Evolutionary conservation across 2,888 invertebrate genomes (phyloP).

Genomic region (Caenorhabditis afra): DNA sequence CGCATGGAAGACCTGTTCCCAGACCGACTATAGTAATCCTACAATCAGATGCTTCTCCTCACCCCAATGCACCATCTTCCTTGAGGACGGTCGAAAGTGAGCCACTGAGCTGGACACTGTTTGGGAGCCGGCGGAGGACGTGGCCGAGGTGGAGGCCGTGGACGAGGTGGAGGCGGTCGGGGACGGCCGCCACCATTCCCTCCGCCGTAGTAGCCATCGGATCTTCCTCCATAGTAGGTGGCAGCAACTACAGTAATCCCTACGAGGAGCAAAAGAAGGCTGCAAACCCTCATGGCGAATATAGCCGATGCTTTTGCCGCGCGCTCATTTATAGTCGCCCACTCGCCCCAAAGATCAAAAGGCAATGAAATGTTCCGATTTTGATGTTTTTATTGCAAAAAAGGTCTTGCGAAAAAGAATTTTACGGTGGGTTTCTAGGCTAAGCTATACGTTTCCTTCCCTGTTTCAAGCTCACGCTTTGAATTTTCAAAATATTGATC

Average conservation of each 20-base stretch:
- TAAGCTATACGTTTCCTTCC: no score
- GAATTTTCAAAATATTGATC: no score
- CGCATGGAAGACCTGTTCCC: not conserved
- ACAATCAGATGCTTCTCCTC: not conserved
- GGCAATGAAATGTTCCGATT: no score
- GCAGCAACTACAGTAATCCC: conserved; percentile 5
- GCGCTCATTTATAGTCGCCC: no score
- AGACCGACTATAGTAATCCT: not conserved
- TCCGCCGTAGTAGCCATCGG: not conserved
- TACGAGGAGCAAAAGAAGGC: not conserved
- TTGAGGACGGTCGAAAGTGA: conserved; percentile 10
- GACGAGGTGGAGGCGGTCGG: not conserved
- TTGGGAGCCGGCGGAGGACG: not conserved
- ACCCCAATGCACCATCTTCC: conserved; percentile 28
- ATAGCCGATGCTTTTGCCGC: no score
- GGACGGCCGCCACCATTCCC: not conserved
- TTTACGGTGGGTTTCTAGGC: no score
- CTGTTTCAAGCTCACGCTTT: no score
- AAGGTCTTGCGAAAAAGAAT: no score
- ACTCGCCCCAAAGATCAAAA: no score
- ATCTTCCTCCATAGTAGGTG: not conserved
- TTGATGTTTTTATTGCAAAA: no score
- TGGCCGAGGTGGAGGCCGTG: not conserved
- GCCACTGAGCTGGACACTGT: conserved; percentile 3
- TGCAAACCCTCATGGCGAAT: no score